Evolutionary conservation across 2,113 vertebrate genomes (phyloP).

Genomic region (Diadophis punctatus): DNA sequence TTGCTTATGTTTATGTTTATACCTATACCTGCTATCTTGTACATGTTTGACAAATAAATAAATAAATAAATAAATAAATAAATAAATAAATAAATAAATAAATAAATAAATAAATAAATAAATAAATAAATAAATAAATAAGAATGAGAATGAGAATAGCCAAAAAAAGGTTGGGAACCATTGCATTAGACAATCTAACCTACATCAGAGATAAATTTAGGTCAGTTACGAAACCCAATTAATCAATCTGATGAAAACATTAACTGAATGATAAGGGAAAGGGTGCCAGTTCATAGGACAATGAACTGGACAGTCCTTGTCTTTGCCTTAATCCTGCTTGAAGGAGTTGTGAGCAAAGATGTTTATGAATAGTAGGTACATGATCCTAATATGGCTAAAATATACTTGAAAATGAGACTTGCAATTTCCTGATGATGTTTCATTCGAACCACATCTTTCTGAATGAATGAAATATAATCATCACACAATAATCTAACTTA

Average conservation of each 20-base stretch:
- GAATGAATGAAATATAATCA: background rate
- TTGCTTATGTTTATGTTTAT: too few relatives aligned
- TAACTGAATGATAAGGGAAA: background rate
- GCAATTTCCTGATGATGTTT: background rate
- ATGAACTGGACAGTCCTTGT: background rate
- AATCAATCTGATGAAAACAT: background rate
- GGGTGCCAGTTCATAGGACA: background rate
- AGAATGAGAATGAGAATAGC: too few relatives aligned
- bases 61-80: too few relatives aligned
- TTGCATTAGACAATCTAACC: background rate
- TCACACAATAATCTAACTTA: slow-evolving; percentile 13
- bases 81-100: too few relatives aligned
- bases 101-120: too few relatives aligned
- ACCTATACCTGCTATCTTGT: too few relatives aligned
- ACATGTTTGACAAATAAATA: too few relatives aligned
- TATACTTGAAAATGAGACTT: background rate
- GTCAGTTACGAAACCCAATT: background rate
- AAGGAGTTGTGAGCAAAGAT: background rate
- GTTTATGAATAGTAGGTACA: background rate
- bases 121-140: too few relatives aligned
- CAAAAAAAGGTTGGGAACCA: too few relatives aligned
- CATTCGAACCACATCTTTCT: background rate
- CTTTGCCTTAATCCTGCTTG: background rate
- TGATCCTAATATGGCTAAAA: background rate
- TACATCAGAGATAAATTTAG: background rate